Conservation (phyloP, 1,140 invertebrate genomes). For the Mycetomoellerius zeteki region DNA sequence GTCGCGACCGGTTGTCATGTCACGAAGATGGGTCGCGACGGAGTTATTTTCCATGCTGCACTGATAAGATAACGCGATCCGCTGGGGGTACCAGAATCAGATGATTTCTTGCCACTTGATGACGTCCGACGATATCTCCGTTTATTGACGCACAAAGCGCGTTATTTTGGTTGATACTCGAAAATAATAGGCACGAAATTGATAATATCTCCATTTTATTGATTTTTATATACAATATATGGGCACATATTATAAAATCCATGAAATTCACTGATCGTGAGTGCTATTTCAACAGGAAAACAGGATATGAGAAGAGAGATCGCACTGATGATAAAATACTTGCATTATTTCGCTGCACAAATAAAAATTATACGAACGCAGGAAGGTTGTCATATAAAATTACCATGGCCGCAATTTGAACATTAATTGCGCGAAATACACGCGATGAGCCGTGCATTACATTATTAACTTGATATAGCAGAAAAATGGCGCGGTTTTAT, state of each 20-base stretch:
- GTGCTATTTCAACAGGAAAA: not conserved
- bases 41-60: slow-evolving; percentile 67
- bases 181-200: not conserved
- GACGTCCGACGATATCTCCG: slow-evolving; percentile 19
- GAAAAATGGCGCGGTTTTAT: too few species aligned
- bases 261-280: not conserved
- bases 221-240: not conserved
- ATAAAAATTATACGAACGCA: not conserved
- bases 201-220: not conserved
- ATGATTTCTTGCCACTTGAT: slow-evolving; percentile 28
- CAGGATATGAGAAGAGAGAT: not conserved
- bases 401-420: slow-evolving; percentile 1
- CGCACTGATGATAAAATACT: not conserved
- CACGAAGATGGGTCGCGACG: not conserved
- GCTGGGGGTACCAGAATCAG: slow-evolving; percentile 63
- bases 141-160: slow-evolving; percentile 18
- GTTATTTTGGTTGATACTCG: not conserved
- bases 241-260: not conserved
- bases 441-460: not conserved
- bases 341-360: not conserved
- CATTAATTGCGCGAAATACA: not conserved
- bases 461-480: not conserved
- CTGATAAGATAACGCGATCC: slow-evolving; percentile 64
- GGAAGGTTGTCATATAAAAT: not conserved
- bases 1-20: not conserved